Base-by-base conservation (phyloP, 2,888 invertebrate species). In the Anaspis maculata region DNA sequence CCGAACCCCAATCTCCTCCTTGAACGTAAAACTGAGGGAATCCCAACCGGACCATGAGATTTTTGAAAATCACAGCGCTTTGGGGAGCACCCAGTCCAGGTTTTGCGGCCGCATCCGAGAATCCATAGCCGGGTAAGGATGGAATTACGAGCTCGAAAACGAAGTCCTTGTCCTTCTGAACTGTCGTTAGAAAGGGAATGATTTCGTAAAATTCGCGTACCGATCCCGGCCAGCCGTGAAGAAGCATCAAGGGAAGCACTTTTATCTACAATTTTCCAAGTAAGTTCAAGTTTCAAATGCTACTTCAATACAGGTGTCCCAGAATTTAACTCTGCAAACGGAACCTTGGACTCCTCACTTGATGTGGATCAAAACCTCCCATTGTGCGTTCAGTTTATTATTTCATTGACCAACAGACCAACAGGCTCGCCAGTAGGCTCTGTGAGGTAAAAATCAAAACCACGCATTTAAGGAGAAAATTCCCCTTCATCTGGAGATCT, bases 161-260 rank as follows among this genome's bases (percentile, higher is more conserved):
- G 11, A 41, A 34, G 23, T 44, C 13, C 3, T 28, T 16, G 9
- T 29, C 32, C 5, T 27, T 15, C 28, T 39, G 38, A 12, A 26
- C 31, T 3, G 25, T 34, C 7, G 32, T 42, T 7, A 50, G 25
- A 7, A 30, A 10, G 2, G 41, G 38, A 10, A 48, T 41, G 4
- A 45, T 32, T 30, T 48, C 76, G 51, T 82, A 80, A 63, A 88
- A 90, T 64, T 91, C 90, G 9, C 77, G 68, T 3, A 88, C 71
- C 0, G 84, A 85, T 1, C 89, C 87, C 0, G 90, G 89, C 91
- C 91, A 91, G 23, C 91, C 91, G 57, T 91, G 90, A 10, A 83
- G 62, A 26, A 91, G 49, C 1, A 86, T 62, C 1, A 87, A 52
- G 0, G 85, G 83, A 1, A 79, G 44, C 1, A 74, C 69, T 46